Percentiles rank a stretch among this genome's conserved stretches.
Evolutionary conservation across 2,113 vertebrate genomes (phyloP).

Genomic region (Thinocorus orbignyianus): DNA sequence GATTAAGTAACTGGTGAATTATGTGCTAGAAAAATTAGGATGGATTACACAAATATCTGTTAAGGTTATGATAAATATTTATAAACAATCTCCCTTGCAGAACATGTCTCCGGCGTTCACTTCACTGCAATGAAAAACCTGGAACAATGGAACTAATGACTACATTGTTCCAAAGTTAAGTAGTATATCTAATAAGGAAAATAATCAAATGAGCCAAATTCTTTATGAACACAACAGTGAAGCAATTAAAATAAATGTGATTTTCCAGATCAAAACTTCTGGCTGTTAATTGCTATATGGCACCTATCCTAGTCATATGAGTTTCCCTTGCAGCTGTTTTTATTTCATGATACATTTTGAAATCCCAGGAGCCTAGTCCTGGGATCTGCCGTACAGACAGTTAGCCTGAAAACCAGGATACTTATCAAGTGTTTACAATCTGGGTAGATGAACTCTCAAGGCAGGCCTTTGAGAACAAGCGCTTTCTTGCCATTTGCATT

Average conservation of each 20-base stretch:
- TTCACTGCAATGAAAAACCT: constrained; percentile 45
- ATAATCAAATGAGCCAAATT: constrained; percentile 44
- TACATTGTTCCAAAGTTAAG: constrained; percentile 66
- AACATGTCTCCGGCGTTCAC: constrained; percentile 48
- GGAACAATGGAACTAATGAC: constrained; percentile 59
- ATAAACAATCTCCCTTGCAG: constrained; percentile 33
- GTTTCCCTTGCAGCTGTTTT: constrained; percentile 78
- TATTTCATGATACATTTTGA: constrained; percentile 70
- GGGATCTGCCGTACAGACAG: constrained; percentile 65
- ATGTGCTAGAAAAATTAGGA: constrained; percentile 33
- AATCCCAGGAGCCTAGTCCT: constrained; percentile 46
- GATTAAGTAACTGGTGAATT: constrained; percentile 43
- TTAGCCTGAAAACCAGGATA: constrained; percentile 33
- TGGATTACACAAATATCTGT: constrained; percentile 67
- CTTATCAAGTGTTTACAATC: constrained; percentile 53
- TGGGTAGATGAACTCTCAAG: constrained; percentile 33
- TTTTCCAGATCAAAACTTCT: constrained; percentile 72
- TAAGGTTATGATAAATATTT: constrained; percentile 66
- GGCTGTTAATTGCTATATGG: constrained; percentile 63
- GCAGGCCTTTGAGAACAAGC: constrained; percentile 31
- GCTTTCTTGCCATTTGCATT: constrained; percentile 18
- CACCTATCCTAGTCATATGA: constrained; percentile 71
- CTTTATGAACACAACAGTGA: constrained; percentile 63
- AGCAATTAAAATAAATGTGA: constrained; percentile 80
- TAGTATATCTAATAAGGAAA: constrained; percentile 68